Conservation (phyloP, 2,113 vertebrate genomes). For the Bothrops jararaca region DNA sequence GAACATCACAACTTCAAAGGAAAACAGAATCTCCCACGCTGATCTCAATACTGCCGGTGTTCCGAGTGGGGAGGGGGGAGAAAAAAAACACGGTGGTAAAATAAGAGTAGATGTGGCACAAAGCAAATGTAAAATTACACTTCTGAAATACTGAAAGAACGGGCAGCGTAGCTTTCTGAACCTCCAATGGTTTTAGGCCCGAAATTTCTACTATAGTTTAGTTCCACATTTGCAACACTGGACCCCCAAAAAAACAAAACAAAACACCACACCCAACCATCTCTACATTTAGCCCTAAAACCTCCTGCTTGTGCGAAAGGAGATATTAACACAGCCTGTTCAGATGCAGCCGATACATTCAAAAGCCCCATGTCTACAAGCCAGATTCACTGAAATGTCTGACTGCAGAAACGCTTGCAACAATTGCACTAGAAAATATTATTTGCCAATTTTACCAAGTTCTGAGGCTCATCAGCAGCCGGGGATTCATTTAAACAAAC, state of each 20-base stretch:
- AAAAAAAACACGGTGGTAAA: neutral
- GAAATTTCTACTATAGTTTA: neutral
- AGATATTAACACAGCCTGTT: neutral
- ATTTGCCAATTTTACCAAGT: neutral
- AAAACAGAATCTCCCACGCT: neutral
- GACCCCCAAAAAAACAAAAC: neutral
- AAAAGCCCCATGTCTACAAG: neutral
- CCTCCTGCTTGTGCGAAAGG: neutral
- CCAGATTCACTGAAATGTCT: neutral
- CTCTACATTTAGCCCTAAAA: neutral
- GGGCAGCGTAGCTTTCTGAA: neutral
- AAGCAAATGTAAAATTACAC: neutral
- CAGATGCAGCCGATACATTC: neutral
- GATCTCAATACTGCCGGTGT: neutral
- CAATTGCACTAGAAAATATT: neutral
- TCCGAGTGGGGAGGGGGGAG: neutral
- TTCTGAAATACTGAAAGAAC: neutral
- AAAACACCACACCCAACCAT: neutral
- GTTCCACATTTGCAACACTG: neutral
- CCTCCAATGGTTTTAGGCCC: neutral
- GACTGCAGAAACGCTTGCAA: neutral
- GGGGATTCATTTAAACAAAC: neutral
- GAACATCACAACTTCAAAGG: neutral
- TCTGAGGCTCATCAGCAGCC: neutral
- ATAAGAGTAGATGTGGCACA: slow-evolving; percentile 9